Evolutionary conservation across 2,888 invertebrate genomes (phyloP).

Genomic region (Yponomeuta evonymella): DNA sequence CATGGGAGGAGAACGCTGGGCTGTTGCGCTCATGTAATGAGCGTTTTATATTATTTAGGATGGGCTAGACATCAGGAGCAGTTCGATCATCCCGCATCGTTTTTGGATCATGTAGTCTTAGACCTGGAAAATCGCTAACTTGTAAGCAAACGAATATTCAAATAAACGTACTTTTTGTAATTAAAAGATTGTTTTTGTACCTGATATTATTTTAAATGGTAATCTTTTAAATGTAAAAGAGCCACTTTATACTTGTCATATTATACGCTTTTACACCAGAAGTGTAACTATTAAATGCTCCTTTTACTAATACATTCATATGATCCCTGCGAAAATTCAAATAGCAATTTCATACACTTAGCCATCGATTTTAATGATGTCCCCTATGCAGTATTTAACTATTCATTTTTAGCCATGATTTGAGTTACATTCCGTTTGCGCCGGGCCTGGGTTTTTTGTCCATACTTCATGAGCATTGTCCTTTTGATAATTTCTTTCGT

Average conservation of each 20-base stretch:
- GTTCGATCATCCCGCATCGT: not conserved
- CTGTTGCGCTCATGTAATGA: constrained; percentile 19
- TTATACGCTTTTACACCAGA: not conserved
- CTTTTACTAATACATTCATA: constrained; percentile 9
- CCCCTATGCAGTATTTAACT: constrained; percentile 17
- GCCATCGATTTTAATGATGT: constrained; percentile 17
- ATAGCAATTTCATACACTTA: constrained; percentile 18
- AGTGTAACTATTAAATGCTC: not conserved
- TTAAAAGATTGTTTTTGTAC: not conserved
- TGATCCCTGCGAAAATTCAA: constrained; percentile 13
- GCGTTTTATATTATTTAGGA: constrained; percentile 18
- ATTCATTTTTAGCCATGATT: constrained; percentile 17
- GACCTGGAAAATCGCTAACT: constrained; percentile 4
- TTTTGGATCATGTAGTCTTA: constrained; percentile 6
- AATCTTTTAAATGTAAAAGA: not conserved
- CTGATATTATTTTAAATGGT: not conserved
- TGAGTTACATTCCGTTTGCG: too few species aligned
- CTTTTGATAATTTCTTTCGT: too few species aligned
- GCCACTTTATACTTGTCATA: not conserved
- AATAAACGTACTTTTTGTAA: not conserved
- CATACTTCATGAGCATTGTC: too few species aligned
- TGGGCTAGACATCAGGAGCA: constrained; percentile 18
- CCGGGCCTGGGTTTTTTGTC: too few species aligned
- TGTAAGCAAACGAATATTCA: not conserved
- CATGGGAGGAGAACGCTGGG: constrained; percentile 20